Evolutionary conservation across 2,113 vertebrate species (phyloP).

Genomic region (Gambusia holbrooki): DNA sequence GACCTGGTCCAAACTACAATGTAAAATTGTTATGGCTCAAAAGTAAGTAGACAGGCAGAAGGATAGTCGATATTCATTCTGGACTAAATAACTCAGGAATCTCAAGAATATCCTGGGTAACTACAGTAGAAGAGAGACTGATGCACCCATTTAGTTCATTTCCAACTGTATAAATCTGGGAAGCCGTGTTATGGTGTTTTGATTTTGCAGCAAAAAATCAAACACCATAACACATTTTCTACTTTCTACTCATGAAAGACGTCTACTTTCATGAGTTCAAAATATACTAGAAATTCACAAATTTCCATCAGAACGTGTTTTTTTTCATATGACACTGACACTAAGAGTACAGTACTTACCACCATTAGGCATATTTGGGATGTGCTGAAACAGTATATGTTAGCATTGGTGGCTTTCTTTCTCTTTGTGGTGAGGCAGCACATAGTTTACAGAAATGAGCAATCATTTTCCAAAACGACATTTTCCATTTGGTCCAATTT

Average conservation of each 20-base stretch:
- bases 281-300: not conserved
- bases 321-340: not conserved
- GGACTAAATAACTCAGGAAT: not conserved
- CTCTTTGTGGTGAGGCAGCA: not conserved
- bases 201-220: not conserved
- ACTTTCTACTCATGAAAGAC: too few relatives aligned
- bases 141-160: not conserved
- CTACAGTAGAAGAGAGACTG: not conserved
- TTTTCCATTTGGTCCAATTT: constrained; percentile 34
- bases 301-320: not conserved
- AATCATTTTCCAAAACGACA: constrained; percentile 10
- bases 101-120: not conserved
- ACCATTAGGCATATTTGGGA: not conserved
- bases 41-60: not conserved
- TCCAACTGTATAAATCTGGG: not conserved
- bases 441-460: constrained; percentile 11
- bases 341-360: not conserved
- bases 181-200: not conserved
- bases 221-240: too few relatives aligned
- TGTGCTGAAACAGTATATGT: not conserved
- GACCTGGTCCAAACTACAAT: not conserved
- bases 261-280: not conserved
- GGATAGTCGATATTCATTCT: not conserved
- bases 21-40: not conserved
- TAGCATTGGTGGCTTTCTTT: not conserved